phyloP scores from a whole-genome alignment of 2,888 invertebrate genomes.

The Campoletis raptor region DNA sequence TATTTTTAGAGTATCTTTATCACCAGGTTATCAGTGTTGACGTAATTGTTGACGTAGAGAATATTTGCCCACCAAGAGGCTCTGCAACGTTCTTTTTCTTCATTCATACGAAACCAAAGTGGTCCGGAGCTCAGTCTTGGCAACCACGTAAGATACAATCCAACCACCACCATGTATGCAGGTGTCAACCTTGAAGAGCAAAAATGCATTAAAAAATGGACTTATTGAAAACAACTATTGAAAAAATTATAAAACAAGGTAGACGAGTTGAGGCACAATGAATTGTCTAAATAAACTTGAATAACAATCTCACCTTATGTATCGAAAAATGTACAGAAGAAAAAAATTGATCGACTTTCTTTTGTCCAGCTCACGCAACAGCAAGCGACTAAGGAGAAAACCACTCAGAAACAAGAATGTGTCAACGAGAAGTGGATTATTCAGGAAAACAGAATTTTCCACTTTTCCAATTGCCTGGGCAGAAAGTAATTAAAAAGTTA shows the following conservation, averaged over 20 bases:
- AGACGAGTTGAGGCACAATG: neutral
- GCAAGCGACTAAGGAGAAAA: slow-evolving; percentile 89
- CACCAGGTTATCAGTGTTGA: slow-evolving; percentile 88
- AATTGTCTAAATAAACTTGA: slow-evolving; percentile 8
- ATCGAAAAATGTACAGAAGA: slow-evolving; percentile 88
- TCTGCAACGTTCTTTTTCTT: slow-evolving; percentile 87
- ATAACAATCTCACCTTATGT: slow-evolving; percentile 87
- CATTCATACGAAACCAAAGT: slow-evolving; percentile 88
- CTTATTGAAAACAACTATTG: neutral
- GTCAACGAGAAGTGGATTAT: slow-evolving; percentile 90
- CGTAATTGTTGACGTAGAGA: slow-evolving; percentile 91
- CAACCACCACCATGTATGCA: slow-evolving; percentile 90
- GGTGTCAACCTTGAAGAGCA: slow-evolving; percentile 89
- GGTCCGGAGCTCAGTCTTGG: slow-evolving; percentile 90
- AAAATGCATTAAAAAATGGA: neutral
- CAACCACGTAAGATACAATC: slow-evolving; percentile 91
- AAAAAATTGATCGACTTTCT: slow-evolving; percentile 87
- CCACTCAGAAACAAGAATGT: slow-evolving; percentile 90
- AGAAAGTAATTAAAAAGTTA: slow-evolving; percentile 43
- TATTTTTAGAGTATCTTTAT: slow-evolving; percentile 67
- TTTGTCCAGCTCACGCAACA: slow-evolving; percentile 89
- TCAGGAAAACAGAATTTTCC: slow-evolving; percentile 88
- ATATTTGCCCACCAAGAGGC: slow-evolving; percentile 91
- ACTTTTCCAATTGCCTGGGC: slow-evolving; percentile 87
- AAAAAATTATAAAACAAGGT: neutral